Conservation (phyloP, 2,797 vertebrate species). For the Capromys pilorides region DNA sequence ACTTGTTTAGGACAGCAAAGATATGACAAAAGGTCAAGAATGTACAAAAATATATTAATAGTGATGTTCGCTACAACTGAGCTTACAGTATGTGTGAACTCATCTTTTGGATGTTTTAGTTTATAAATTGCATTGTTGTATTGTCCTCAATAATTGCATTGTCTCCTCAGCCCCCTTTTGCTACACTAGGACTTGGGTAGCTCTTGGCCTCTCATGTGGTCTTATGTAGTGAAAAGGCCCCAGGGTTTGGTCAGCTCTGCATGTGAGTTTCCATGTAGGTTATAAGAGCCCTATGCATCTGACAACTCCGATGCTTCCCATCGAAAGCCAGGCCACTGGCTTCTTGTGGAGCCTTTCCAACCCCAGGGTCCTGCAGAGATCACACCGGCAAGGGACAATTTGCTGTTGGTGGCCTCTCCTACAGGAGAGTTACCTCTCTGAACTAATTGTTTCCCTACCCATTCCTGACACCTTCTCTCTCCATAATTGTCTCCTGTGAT, state of each 20-base stretch:
- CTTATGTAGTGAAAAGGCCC: background rate
- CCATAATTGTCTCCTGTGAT: background rate
- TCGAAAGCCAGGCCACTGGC: no score
- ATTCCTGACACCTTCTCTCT: background rate
- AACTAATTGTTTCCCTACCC: background rate
- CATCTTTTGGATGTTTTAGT: background rate
- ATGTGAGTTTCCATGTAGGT: fast-evolving
- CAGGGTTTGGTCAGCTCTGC: background rate
- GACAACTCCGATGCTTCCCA: background rate
- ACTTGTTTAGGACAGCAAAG: background rate
- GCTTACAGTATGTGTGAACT: no score
- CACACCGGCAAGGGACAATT: background rate
- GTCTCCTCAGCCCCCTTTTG: background rate
- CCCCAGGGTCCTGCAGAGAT: background rate
- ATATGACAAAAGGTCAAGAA: background rate
- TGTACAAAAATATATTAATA: background rate
- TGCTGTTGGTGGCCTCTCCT: background rate
- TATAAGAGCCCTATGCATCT: background rate
- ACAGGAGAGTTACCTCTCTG: no score
- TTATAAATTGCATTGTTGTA: background rate
- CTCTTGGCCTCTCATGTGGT: background rate
- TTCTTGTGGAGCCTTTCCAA: background rate
- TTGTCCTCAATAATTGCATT: background rate
- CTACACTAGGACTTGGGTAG: background rate
- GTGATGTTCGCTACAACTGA: background rate